Percentiles rank a stretch among this genome's conserved stretches.
These are phyloP conservation scores for Brenthis ino DNA, from an alignment of 2,888 invertebrate species.

Conservation along the genomic window DNA sequence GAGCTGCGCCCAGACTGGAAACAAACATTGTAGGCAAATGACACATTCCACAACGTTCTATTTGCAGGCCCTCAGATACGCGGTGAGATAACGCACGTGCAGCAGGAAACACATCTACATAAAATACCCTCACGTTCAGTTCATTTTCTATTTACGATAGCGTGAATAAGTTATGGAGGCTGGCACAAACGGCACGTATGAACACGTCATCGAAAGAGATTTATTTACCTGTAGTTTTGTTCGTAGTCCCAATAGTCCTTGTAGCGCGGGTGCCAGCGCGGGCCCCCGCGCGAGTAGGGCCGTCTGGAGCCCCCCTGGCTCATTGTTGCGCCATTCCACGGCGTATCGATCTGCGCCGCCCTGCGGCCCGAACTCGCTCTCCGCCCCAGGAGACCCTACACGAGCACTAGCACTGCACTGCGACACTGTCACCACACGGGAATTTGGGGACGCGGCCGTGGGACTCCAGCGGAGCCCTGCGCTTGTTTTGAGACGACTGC, in stretches of 20 bases:
- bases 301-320: conserved; percentile 76
- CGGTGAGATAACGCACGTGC: too few species aligned
- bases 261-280: conserved; percentile 78
- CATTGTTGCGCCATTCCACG: conserved; percentile 70
- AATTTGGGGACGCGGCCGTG: conserved; percentile 43
- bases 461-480: conserved; percentile 55
- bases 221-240: conserved; percentile 69
- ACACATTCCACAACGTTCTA: too few species aligned
- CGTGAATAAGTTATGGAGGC: too few species aligned
- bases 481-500: conserved; percentile 55
- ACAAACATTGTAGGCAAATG: too few species aligned
- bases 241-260: conserved; percentile 81
- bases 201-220: conserved; percentile 29
- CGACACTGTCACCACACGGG: conserved; percentile 53
- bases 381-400: conserved; percentile 34
- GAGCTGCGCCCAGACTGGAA: too few species aligned
- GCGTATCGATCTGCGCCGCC: conserved; percentile 67
- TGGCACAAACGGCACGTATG: too few species aligned
- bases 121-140: too few species aligned
- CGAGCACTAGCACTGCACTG: conserved; percentile 54
- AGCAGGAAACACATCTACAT: too few species aligned
- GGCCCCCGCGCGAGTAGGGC: conserved; percentile 77
- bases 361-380: conserved; percentile 41
- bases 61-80: too few species aligned
- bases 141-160: too few species aligned